Base-by-base conservation (phyloP, 2,113 vertebrate species). In the Nerophis lumbriciformis region DNA sequence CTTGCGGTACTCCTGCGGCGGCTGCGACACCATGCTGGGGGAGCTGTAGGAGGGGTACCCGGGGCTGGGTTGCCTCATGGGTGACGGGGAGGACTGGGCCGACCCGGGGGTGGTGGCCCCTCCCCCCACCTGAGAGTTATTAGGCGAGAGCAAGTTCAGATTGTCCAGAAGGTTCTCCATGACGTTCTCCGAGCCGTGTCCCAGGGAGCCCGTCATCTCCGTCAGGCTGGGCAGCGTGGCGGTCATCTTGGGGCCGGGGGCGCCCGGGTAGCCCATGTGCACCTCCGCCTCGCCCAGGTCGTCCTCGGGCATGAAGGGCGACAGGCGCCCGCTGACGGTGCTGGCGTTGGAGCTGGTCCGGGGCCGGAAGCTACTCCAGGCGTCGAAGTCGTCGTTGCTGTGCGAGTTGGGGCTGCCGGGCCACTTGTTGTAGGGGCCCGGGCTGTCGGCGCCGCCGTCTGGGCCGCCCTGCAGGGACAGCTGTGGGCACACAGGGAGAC, bases 141-240 rank as follows among this genome's bases (percentile, higher is more conserved):
- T 96, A 35, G 97, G 94, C 1, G 96, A 96, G 48, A 98, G 91
- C 70, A 99, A 91, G 69, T 98, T 98, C 63, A 98, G 93, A 79
- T 98, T 98, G 88, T 96, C 96, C 90, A 99, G 76, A 53, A 99
- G 95, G 84, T 94, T 96, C 79, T 99, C 97, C 97, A 98, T 98
- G 39, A 90, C 87, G 55, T 97, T 97, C 85, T 98, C 96, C 0
- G 97, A 92, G 73, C 88, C 93, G 69, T 85, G 90, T 66, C 85
- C 87, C 65, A 92, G 67, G 6, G 91, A 89, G 49, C 89, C 73
- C 42, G 95, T 92, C 89, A 99, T 95, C 81, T 99, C 97, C 6
- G 95, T 96, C 44, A 99, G 93, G 65, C 96, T 99, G 53, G 96
- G 96, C 16, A 97, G 83, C 1, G 97, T 97, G 61, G 93, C 93